A percentile compares a stretch with the other conserved stretches of the same genome.
Conservation (phyloP, 2,888 invertebrate genomes). For the Meiosimyza decipiens region DNA sequence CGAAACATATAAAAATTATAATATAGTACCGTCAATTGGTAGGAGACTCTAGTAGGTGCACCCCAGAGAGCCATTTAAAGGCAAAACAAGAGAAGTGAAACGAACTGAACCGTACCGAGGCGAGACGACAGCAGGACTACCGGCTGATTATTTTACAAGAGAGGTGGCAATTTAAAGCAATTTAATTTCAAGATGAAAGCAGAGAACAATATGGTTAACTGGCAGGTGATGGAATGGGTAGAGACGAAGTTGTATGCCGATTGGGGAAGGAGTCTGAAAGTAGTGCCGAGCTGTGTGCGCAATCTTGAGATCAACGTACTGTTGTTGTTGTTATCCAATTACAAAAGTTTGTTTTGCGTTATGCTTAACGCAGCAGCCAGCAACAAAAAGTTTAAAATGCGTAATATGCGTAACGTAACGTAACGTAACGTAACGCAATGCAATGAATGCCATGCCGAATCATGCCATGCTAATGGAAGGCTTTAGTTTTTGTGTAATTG, state of each 20-base stretch:
- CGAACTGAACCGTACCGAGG: background rate
- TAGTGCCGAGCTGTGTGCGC: background rate
- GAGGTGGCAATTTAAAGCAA: constrained; percentile 19
- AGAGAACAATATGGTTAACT: background rate
- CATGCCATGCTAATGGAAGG: constrained; percentile 11
- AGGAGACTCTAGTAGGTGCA: constrained; percentile 18
- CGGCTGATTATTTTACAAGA: constrained; percentile 34
- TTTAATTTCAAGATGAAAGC: constrained; percentile 5
- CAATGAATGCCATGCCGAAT: background rate
- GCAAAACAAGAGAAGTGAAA: background rate
- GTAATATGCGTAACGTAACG: constrained; percentile 36
- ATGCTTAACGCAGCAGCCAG: constrained; percentile 38
- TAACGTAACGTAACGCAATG: constrained; percentile 11
- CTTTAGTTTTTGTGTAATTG: background rate
- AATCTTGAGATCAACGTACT: constrained; percentile 16
- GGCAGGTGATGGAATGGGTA: background rate
- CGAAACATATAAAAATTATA: background rate
- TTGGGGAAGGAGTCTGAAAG: background rate
- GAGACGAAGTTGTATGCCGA: background rate
- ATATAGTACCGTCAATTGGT: constrained; percentile 25
- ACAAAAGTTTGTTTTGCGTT: constrained; percentile 46
- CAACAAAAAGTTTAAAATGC: constrained; percentile 36
- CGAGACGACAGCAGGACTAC: constrained; percentile 5
- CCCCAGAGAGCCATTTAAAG: constrained; percentile 57
- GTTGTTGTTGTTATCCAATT: constrained; percentile 50